phyloP scores from a whole-genome alignment of 1,140 invertebrate genomes.

The Drosophila funebris region DNA sequence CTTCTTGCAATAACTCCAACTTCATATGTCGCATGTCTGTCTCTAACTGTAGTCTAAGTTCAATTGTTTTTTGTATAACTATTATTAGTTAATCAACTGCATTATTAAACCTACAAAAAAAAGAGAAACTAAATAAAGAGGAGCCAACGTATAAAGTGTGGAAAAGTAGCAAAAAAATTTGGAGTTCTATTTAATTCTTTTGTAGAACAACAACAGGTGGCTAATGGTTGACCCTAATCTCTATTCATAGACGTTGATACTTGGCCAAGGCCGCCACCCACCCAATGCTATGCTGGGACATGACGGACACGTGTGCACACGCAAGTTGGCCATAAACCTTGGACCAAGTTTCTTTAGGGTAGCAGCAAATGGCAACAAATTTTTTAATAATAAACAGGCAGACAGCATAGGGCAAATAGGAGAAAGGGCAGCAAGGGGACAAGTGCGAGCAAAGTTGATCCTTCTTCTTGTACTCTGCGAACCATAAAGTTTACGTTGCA shows the following conservation, averaged over 20 bases:
- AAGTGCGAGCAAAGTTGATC: slow-evolving; percentile 51
- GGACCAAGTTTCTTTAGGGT: slow-evolving; percentile 48
- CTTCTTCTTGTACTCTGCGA: slow-evolving; percentile 26
- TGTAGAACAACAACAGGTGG: slow-evolving; percentile 53
- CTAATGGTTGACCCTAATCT: slow-evolving; percentile 62
- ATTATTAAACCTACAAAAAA: slow-evolving; percentile 53
- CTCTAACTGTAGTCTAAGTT: slow-evolving; percentile 59
- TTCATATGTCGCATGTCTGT: slow-evolving; percentile 24
- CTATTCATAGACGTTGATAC: slow-evolving; percentile 70
- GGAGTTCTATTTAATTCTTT: slow-evolving; percentile 2
- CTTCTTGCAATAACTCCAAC: slow-evolving; percentile 35
- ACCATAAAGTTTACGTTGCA: slow-evolving; percentile 61
- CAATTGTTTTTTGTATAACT: slow-evolving; percentile 65
- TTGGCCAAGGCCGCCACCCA: slow-evolving; percentile 39
- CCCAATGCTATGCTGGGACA: too few relatives aligned
- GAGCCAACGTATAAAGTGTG: slow-evolving; percentile 20
- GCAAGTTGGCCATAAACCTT: slow-evolving; percentile 57
- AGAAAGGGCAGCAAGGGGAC: background rate
- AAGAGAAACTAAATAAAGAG: background rate
- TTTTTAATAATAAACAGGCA: slow-evolving; percentile 75
- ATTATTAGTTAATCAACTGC: slow-evolving; percentile 64
- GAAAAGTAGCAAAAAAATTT: background rate
- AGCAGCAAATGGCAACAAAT: slow-evolving; percentile 66
- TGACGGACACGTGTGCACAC: slow-evolving; percentile 60
- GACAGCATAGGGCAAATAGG: background rate